phyloP scores from a whole-genome alignment of 2,797 vertebrate genomes.

The Sebastes vulpes region DNA sequence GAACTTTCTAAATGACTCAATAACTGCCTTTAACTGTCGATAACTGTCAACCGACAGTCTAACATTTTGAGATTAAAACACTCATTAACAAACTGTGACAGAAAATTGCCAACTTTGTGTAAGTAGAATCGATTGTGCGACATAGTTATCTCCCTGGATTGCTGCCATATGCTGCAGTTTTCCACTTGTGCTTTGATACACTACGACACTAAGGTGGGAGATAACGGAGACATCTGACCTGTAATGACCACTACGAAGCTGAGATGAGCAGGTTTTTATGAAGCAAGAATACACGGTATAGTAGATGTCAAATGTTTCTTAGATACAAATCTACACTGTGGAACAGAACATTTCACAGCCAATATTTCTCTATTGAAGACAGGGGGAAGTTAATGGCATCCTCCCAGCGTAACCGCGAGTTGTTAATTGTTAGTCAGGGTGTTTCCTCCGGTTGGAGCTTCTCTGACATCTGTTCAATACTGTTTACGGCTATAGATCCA shows the following conservation, averaged over 20 bases:
- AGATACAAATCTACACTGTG: not conserved
- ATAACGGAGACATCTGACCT: not conserved
- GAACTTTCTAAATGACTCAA: not conserved
- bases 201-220: not conserved
- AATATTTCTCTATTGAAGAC: not conserved
- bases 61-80: not conserved
- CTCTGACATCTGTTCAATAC: constrained; percentile 11
- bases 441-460: not conserved
- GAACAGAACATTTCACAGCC: not conserved
- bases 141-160: not conserved
- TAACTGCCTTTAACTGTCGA: not conserved
- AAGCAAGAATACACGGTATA: not conserved
- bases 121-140: not conserved
- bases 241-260: not conserved
- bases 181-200: not conserved
- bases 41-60: not conserved
- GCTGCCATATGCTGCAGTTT: not conserved
- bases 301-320: not conserved
- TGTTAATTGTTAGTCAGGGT: not conserved
- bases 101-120: not conserved
- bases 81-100: not conserved
- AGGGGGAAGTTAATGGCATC: not conserved
- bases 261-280: not conserved
- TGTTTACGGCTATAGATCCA: constrained; percentile 1
- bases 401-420: not conserved